Evolutionary conservation across 2,888 invertebrate genomes (phyloP).

Genomic region (Athetis lepigone): DNA sequence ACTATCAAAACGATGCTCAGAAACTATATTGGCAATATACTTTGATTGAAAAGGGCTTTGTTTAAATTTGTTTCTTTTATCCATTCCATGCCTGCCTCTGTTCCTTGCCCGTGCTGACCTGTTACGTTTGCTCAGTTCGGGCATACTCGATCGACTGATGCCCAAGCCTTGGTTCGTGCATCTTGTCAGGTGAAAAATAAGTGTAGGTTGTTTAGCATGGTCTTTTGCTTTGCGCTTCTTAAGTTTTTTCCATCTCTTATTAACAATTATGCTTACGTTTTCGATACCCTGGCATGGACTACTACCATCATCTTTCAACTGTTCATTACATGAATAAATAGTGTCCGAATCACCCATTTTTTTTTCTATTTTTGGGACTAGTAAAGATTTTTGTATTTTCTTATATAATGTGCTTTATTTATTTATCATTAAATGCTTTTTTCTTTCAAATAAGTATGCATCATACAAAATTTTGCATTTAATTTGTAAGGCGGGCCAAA

Average conservation of each 20-base stretch:
- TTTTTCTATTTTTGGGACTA: constrained; percentile 1
- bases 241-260: constrained; percentile 29
- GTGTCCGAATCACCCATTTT: constrained; percentile 30
- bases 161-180: background rate
- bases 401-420: background rate
- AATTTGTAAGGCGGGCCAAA: background rate
- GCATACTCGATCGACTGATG: constrained; percentile 38
- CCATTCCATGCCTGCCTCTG: constrained; percentile 1
- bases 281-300: constrained; percentile 18
- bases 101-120: constrained; percentile 1
- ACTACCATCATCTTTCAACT: constrained; percentile 6
- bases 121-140: constrained; percentile 27
- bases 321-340: constrained; percentile 15
- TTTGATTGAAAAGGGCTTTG: constrained; percentile 29
- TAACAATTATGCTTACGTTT: constrained; percentile 35
- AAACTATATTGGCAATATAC: constrained; percentile 43
- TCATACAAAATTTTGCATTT: constrained; percentile 8
- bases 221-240: constrained; percentile 15
- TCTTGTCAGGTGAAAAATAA: constrained; percentile 26
- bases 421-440: background rate
- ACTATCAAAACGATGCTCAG: constrained; percentile 41
- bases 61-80: constrained; percentile 9
- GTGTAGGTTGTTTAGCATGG: constrained; percentile 20
- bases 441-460: constrained; percentile 12
- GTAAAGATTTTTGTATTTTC: no score